Conservation (phyloP, 2,113 vertebrate genomes). For the Chloebia gouldiae region DNA sequence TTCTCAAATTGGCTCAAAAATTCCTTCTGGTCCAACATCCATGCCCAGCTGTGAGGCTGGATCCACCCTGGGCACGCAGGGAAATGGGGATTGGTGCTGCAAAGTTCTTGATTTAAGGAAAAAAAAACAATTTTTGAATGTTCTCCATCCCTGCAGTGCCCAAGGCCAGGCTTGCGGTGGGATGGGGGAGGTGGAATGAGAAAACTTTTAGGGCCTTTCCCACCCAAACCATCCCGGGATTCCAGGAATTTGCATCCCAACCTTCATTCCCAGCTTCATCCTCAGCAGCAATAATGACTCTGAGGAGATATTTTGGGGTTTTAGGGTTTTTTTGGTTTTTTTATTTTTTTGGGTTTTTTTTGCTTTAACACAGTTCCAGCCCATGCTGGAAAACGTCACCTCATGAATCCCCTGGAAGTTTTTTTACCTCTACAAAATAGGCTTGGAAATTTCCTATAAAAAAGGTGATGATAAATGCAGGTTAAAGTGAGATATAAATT, state of each 20-base stretch:
- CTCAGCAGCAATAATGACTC: fast-evolving
- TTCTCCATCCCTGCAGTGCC: neutral
- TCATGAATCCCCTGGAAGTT: neutral
- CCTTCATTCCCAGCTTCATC: neutral
- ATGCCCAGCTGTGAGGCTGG: neutral
- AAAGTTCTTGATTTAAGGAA: neutral
- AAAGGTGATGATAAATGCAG: neutral
- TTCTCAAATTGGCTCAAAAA: too few species aligned
- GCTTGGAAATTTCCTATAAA: neutral
- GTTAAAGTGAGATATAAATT: neutral
- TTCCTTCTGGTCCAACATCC: neutral
- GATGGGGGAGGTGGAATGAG: too few species aligned
- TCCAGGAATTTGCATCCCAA: neutral
- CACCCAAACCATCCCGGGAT: neutral
- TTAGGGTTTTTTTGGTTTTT: too few species aligned
- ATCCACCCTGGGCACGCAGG: neutral
- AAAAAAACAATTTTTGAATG: neutral
- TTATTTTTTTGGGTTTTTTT: too few species aligned
- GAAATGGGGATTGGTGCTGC: neutral
- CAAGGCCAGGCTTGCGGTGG: neutral
- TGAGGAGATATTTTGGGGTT: neutral
- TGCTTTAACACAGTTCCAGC: neutral
- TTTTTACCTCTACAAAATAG: neutral
- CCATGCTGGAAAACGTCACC: neutral
- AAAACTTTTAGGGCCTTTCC: neutral